phyloP scores from a whole-genome alignment of 2,113 vertebrate species.

The Holacanthus passer region DNA sequence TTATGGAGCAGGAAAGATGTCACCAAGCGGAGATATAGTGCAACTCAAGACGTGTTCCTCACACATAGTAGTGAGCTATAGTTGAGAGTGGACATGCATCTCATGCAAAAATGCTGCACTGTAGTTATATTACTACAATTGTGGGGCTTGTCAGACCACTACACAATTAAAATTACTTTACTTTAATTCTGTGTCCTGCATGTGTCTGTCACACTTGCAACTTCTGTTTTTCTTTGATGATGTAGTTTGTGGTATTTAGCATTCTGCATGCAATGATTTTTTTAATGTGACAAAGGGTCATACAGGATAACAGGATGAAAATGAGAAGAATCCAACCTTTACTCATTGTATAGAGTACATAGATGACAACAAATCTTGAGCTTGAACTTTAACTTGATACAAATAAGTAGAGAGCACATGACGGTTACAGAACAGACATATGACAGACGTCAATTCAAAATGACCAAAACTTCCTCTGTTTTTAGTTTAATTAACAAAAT shows the following conservation, averaged over 20 bases:
- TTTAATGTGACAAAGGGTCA: no score
- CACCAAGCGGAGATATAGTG: neutral
- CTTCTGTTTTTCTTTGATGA: neutral
- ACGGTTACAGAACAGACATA: no score
- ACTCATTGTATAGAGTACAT: no score
- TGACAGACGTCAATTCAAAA: neutral
- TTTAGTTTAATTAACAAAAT: no score
- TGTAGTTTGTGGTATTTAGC: neutral
- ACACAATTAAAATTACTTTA: neutral
- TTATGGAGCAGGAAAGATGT: slow-evolving; percentile 6
- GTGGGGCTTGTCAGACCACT: no score
- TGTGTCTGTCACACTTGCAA: neutral
- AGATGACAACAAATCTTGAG: no score
- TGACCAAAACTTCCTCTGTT: no score
- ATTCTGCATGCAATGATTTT: no score
- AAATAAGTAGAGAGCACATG: no score
- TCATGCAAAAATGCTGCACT: neutral
- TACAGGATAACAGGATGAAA: no score
- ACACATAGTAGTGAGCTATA: neutral
- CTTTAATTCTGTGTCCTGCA: neutral
- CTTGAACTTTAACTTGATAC: no score
- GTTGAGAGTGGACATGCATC: neutral
- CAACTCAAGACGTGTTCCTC: neutral
- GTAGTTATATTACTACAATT: neutral
- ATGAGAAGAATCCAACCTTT: no score